Evolutionary conservation across 2,888 invertebrate genomes (phyloP).

Genomic region (Macrophya alboannulata): DNA sequence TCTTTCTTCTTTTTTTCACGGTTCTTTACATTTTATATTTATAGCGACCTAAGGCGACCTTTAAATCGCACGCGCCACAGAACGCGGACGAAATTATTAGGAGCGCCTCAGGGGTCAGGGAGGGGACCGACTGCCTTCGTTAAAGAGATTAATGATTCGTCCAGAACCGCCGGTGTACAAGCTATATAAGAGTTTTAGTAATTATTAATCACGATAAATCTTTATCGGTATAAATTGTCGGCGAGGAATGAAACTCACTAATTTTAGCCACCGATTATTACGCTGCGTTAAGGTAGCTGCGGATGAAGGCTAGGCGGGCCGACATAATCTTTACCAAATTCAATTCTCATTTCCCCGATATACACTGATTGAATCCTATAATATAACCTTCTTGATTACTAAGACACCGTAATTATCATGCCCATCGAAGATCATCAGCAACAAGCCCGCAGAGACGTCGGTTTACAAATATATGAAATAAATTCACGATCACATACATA

Average conservation of each 20-base stretch:
- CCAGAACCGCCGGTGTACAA: background rate
- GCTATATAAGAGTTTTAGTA: slow-evolving; percentile 38
- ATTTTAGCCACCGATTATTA: slow-evolving; percentile 42
- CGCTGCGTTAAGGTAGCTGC: slow-evolving; percentile 5
- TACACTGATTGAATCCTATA: slow-evolving; percentile 40
- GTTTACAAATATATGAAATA: background rate
- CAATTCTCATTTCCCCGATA: slow-evolving; percentile 12
- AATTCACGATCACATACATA: slow-evolving; percentile 4
- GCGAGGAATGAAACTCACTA: slow-evolving; percentile 30
- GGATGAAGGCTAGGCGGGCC: background rate
- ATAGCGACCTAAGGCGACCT: slow-evolving; percentile 40
- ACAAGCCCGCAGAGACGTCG: background rate
- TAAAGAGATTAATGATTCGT: slow-evolving; percentile 56
- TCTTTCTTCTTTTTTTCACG: background rate
- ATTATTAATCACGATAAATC: slow-evolving; percentile 52
- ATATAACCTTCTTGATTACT: slow-evolving; percentile 34
- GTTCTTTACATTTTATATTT: slow-evolving; percentile 33
- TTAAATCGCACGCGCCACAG: slow-evolving; percentile 52
- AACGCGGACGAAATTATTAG: slow-evolving; percentile 43
- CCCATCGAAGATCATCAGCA: background rate
- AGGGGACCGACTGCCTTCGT: slow-evolving; percentile 27
- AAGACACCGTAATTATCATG: background rate
- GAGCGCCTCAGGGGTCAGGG: slow-evolving; percentile 43
- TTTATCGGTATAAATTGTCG: slow-evolving; percentile 46
- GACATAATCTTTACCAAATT: slow-evolving; percentile 26